Percentiles rank a stretch among this genome's conserved stretches.
Evolutionary conservation across 2,888 invertebrate genomes (phyloP).

Genomic region (Elaeidobius kamerunicus): DNA sequence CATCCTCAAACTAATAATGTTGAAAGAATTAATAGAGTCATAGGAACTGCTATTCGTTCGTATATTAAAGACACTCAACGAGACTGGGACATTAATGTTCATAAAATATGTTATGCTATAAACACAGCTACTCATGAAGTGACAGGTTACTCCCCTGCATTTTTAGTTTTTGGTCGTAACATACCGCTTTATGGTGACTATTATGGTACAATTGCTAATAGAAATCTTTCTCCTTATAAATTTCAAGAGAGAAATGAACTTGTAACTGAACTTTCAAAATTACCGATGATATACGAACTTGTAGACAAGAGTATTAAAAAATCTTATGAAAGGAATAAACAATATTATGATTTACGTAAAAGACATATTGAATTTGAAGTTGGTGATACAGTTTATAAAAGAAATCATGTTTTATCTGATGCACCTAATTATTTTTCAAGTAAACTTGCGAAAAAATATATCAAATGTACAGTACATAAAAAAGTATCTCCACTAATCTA

Average conservation of each 20-base stretch:
- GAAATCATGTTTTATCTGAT: conserved; percentile 29
- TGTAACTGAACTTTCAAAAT: conserved; percentile 4
- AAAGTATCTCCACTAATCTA: conserved; percentile 30
- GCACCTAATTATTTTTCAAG: conserved; percentile 27
- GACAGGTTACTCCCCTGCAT: conserved; percentile 26
- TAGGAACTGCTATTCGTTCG: conserved; percentile 36
- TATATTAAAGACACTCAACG: conserved; percentile 27
- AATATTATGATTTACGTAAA: conserved; percentile 32
- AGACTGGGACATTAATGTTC: conserved; percentile 23
- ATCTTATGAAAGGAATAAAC: conserved; percentile 22
- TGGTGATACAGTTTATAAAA: conserved; percentile 32
- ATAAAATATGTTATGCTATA: conserved; percentile 29
- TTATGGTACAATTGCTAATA: conserved; percentile 25
- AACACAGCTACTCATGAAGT: conserved; percentile 30
- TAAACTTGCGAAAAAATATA: conserved; percentile 33
- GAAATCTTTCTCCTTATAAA: not conserved
- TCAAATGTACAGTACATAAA: conserved; percentile 30
- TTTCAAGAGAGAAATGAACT: conserved; percentile 18
- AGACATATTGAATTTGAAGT: conserved; percentile 26
- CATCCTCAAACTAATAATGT: conserved; percentile 42
- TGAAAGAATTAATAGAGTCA: conserved; percentile 39
- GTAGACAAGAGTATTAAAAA: conserved; percentile 20
- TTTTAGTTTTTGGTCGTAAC: conserved; percentile 27
- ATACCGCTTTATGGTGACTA: conserved; percentile 28
- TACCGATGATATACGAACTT: conserved; percentile 25